Evolutionary conservation across 1,140 invertebrate species (phyloP), one percentile per base, ranked within the genome.

Genomic region (Antheraea mylitta): DNA sequence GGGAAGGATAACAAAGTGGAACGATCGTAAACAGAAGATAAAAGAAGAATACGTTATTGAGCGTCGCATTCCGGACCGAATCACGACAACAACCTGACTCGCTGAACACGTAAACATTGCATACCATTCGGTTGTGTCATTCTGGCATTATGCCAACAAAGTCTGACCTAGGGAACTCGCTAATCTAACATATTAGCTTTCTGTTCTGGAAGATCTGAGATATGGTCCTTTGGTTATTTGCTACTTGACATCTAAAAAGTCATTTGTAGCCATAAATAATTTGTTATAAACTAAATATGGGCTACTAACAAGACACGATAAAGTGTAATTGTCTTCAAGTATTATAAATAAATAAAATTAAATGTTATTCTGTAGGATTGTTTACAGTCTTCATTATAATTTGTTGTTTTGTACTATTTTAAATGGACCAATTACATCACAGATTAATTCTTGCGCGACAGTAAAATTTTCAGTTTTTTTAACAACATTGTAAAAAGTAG

Each of bases 121-220:
- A 83, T 87, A 76, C 85, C 85, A 75, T 68, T 62, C 64, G 73
- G 77, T 81, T 89, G 85, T 87, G 84, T 89, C 87, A 89, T 76
- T 68, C 77, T 89, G 87, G 85, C 79, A 9, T 3, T 0, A n/a
- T 36, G 82, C 87, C 87, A 89, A 71, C 60, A 10, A 37, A 68
- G 80, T 81, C 80, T 85, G 87, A 89, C 84, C 85, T 86, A 85
- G 84, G 85, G 81, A 68, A 70, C 66, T 70, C 67, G 67, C 72
- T 64, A 67, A 67, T 66, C 53, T 69, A 62, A 68, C 62, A 58
- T 61, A 60, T 36, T 38, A 2, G 22, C 58, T 61, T 67, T 67
- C 18, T 60, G 13, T 18, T 58, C 37, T 53, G 11, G 13, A 13
- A 53, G 45, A 53, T 53, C 45, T 16, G 45, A 48, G 7, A 53